Base-by-base conservation (phyloP, 2,113 vertebrate genomes). In the Prionailurus bengalensis region DNA sequence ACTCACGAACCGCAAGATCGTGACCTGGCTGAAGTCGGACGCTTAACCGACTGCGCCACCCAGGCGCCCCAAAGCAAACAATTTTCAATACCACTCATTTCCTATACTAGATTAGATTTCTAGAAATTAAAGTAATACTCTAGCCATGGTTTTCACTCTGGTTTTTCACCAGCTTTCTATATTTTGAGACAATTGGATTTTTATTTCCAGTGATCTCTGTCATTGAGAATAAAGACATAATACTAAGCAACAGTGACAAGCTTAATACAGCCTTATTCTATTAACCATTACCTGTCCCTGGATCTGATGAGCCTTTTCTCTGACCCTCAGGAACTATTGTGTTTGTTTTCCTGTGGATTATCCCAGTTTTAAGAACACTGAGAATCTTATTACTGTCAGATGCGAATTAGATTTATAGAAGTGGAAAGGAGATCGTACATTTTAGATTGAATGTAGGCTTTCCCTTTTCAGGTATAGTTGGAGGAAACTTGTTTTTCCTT, bases 131-230 rank as follows among this genome's bases (percentile, higher is more conserved):
- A 74, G 27, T 95, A 25, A 74, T 74, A 76, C 39, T 87, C 82
- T 80, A 86, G 68, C 9, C 10, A 25, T 79, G 13, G 3, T 90
- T 95, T 94, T 33, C 66, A 39, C 58, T 95, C 53, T 82, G 61
- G 33, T 39, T 94, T 17, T 95, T 96, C 9, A 84, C n/a, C 36
- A 74, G 21, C 65, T 95, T 48, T 92, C 6, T 87, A 16, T 55
- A 61, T 97, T 96, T 97, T 94, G 42, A 96, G 87, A 87, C n/a
- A 90, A 71, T 10, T 80, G 33, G 33, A 48, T 94, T 95, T 97
- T 87, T 97, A 80, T 95, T 82, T 78, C 61, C 42, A 78, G 65
- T 78, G 33, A 74, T 87, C 79, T 83, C 1, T 85, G 11, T 74
- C 36, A 51, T 85, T 96, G 42, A 81, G 45, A 94, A 94, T 63